Evolutionary conservation across 2,888 invertebrate genomes (phyloP).

Genomic region (Ceraclea dissimilis): DNA sequence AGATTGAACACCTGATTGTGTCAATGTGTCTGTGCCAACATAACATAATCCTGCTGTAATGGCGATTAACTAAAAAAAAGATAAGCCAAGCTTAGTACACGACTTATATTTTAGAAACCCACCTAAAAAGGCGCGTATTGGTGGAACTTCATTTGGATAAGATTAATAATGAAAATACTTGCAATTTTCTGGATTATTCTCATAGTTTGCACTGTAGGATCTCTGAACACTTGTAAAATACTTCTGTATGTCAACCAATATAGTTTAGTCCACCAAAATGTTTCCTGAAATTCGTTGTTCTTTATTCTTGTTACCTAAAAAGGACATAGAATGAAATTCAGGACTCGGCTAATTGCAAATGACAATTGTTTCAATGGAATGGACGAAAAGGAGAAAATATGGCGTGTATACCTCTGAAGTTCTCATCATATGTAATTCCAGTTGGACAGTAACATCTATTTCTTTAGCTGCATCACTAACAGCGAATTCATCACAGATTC

Average conservation of each 20-base stretch:
- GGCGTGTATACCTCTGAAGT: constrained; percentile 40
- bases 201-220: constrained; percentile 71
- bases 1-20: constrained; percentile 79
- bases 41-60: constrained; percentile 80
- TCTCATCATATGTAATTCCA: constrained; percentile 60
- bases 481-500: constrained; percentile 70
- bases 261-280: constrained; percentile 65
- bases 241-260: constrained; percentile 70
- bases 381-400: background rate
- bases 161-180: constrained; percentile 27
- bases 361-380: background rate
- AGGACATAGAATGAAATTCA: background rate
- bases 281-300: constrained; percentile 41
- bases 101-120: background rate
- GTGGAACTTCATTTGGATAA: background rate
- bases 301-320: background rate
- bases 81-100: too few species aligned
- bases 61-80: constrained; percentile 52
- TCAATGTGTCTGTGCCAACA: constrained; percentile 60
- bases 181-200: constrained; percentile 78
- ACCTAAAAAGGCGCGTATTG: too few species aligned
- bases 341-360: background rate
- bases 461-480: constrained; percentile 71
- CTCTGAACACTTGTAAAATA: constrained; percentile 63
- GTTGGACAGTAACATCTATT: constrained; percentile 64